Conservation (phyloP, 1,140 invertebrate species). For the Nilaparvata lugens region DNA sequence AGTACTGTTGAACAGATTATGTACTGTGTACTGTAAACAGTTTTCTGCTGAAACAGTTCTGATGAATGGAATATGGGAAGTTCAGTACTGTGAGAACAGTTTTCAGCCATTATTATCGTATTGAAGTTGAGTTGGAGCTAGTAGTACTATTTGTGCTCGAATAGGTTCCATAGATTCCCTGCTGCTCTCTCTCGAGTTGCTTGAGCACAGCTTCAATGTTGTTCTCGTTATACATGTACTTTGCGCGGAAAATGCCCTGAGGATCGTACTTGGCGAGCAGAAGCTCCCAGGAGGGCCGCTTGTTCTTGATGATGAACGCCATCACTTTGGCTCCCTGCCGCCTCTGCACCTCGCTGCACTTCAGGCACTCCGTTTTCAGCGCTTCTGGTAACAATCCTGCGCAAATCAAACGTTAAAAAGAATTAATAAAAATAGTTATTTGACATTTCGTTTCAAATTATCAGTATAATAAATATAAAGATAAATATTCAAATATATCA, state of each 20-base stretch:
- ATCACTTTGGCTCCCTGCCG: conserved; percentile 24
- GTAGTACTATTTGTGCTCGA: no score
- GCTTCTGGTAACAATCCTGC: conserved; percentile 29
- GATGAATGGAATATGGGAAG: no score
- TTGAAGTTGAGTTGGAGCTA: no score
- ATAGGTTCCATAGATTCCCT: background rate
- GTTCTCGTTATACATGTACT: conserved; percentile 35
- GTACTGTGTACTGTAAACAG: no score
- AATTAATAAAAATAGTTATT: background rate
- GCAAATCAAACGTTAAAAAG: conserved; percentile 15
- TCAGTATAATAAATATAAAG: no score
- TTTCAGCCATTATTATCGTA: no score
- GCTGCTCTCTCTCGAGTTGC: background rate
- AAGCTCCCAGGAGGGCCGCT: conserved; percentile 45
- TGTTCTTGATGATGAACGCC: conserved; percentile 41
- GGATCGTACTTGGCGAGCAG: conserved; percentile 50
- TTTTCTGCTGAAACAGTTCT: no score
- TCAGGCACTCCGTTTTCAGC: conserved; percentile 27
- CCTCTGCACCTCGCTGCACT: conserved; percentile 27
- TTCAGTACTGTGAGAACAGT: no score
- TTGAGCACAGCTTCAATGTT: background rate
- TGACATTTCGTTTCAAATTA: no score
- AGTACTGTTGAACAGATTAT: no score
- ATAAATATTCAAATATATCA: no score
- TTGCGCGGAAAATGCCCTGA: conserved; percentile 42